A percentile compares a stretch with the other conserved stretches of the same genome.
These are phyloP conservation scores for Hemiscyllium ocellatum DNA, from an alignment of 2,113 vertebrate species.

Conservation along the genomic window DNA sequence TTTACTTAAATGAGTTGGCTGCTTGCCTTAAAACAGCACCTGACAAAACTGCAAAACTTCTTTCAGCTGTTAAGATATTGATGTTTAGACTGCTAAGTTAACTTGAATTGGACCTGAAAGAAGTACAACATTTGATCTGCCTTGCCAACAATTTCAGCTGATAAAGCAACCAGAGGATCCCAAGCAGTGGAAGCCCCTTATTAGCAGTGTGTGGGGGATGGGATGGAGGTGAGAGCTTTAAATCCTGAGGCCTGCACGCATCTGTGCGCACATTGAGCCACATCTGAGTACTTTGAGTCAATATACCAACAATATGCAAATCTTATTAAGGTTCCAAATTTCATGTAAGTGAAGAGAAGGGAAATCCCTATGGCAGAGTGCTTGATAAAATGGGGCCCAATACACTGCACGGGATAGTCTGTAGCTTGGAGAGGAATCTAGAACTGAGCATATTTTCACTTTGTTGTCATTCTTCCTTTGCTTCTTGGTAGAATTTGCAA, in stretches of 20 bases:
- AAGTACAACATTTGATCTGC: not conserved
- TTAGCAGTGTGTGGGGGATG: not conserved
- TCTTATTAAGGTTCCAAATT: not conserved
- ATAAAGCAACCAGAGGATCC: not conserved
- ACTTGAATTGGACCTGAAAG: not conserved
- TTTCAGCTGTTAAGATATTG: conserved; percentile 2
- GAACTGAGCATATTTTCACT: not conserved
- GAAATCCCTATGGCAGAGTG: not conserved
- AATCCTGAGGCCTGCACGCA: not conserved
- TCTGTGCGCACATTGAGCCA: not conserved
- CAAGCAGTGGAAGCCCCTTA: not conserved
- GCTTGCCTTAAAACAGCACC: conserved; percentile 1
- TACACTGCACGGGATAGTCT: not conserved
- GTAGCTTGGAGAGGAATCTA: not conserved
- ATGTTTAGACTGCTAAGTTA: not conserved
- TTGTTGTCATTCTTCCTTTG: not conserved
- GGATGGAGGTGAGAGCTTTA: not conserved
- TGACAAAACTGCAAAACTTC: not conserved
- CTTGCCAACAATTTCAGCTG: not conserved
- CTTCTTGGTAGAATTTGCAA: not conserved
- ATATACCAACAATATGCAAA: not conserved
- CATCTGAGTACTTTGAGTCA: not conserved
- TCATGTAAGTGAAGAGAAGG: not conserved
- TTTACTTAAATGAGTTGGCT: not conserved
- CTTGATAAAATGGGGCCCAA: not conserved